These are phyloP conservation scores for Agriopis marginaria DNA, from an alignment of 2,888 invertebrate genomes.

Conservation along the genomic window DNA sequence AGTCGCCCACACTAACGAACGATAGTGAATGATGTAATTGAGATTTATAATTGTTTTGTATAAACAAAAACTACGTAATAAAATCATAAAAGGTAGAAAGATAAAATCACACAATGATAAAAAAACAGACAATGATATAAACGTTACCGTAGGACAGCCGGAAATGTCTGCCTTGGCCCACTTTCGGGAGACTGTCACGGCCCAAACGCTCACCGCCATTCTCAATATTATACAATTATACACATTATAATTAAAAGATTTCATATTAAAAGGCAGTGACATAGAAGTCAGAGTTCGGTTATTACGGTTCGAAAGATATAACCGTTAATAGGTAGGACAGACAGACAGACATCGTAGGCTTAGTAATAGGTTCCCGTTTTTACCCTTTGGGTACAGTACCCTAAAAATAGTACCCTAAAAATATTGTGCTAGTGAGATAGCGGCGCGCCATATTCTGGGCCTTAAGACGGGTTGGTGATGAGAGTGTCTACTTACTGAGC, in stretches of 20 bases:
- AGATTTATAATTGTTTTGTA: background rate
- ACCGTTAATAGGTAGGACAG: too few relatives aligned
- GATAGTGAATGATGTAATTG: background rate
- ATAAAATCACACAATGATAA: conserved; percentile 16
- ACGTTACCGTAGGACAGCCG: conserved; percentile 41
- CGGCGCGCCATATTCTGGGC: too few relatives aligned
- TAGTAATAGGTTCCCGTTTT: too few relatives aligned
- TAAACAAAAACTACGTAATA: conserved; percentile 7
- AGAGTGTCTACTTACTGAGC: background rate
- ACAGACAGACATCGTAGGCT: too few relatives aligned
- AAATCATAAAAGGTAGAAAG: conserved; percentile 23
- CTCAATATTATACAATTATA: conserved; percentile 10
- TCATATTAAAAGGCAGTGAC: background rate
- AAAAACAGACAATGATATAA: conserved; percentile 27
- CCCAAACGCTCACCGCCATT: conserved; percentile 17
- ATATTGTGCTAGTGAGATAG: too few relatives aligned
- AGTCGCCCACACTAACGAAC: background rate
- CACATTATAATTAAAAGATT: conserved; percentile 17
- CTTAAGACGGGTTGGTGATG: too few relatives aligned
- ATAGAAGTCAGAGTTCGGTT: background rate
- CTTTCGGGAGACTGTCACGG: conserved; percentile 35
- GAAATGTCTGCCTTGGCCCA: conserved; percentile 44
- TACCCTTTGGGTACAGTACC: too few relatives aligned
- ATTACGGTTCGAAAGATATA: too few relatives aligned
- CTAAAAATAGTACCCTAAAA: too few relatives aligned